Conservation (phyloP, 2,888 invertebrate species). For the Synergus laeviventris region DNA sequence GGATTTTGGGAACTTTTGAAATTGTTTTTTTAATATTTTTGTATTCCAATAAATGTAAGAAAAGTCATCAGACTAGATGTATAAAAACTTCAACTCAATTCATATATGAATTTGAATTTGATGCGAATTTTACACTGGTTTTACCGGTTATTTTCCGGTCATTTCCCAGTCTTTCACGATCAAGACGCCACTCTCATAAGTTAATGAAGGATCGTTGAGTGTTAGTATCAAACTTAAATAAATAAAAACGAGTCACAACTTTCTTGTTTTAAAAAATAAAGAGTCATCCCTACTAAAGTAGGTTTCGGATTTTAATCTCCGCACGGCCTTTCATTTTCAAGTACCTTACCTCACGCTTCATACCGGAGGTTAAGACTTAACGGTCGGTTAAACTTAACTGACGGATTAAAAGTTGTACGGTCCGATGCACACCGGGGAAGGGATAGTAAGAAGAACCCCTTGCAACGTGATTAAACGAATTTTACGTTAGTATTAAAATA, state of each 20-base stretch:
- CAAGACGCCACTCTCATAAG: too few species aligned
- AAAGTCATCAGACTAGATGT: too few species aligned
- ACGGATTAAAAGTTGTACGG: constrained; percentile 68
- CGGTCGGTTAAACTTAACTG: constrained; percentile 69
- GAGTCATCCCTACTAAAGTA: not conserved
- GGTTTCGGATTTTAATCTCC: constrained; percentile 51
- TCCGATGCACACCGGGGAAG: constrained; percentile 60
- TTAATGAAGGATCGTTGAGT: not conserved
- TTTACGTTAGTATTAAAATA: constrained; percentile 69
- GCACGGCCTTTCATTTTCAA: constrained; percentile 50
- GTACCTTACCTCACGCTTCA: constrained; percentile 45
- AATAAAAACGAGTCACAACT: not conserved
- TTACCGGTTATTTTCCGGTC: too few species aligned
- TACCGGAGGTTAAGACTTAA: constrained; percentile 62
- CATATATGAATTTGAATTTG: too few species aligned
- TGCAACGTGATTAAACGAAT: constrained; percentile 66
- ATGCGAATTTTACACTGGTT: too few species aligned
- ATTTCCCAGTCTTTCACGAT: too few species aligned
- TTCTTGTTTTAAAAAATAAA: not conserved
- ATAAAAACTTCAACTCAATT: too few species aligned
- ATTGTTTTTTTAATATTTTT: too few species aligned
- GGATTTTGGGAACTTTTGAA: too few species aligned
- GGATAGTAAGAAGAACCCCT: constrained; percentile 42
- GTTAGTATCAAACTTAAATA: not conserved
- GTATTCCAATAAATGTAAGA: too few species aligned